Evolutionary conservation across 2,113 vertebrate genomes (phyloP).

Genomic region (Kryptolebias marmoratus): DNA sequence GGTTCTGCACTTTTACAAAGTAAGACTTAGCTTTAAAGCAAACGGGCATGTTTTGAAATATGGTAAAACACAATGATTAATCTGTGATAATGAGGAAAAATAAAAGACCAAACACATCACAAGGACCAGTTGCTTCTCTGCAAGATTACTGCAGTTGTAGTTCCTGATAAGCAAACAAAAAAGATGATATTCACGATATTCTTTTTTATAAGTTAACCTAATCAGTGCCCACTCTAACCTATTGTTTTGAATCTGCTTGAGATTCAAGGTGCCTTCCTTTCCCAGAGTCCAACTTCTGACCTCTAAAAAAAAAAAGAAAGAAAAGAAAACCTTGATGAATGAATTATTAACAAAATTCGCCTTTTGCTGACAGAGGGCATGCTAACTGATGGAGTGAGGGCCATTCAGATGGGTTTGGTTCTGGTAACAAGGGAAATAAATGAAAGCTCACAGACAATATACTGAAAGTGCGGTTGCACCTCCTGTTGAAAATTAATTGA

Average conservation of each 20-base stretch:
- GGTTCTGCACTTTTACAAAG: neutral
- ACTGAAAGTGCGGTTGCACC: neutral
- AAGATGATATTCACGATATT: neutral
- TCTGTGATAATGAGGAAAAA: no score
- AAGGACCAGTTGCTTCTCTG: neutral
- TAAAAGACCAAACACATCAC: no score
- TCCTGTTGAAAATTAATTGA: slow-evolving; percentile 1
- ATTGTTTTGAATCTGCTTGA: slow-evolving; percentile 17
- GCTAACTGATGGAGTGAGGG: slow-evolving; percentile 35
- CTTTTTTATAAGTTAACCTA: slow-evolving; percentile 11
- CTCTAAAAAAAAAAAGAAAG: slow-evolving; percentile 40
- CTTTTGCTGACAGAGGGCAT: slow-evolving; percentile 32
- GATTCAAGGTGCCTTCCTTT: slow-evolving; percentile 8
- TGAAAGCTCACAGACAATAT: neutral
- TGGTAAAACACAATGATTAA: no score
- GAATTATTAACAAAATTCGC: slow-evolving; percentile 39
- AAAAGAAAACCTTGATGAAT: slow-evolving; percentile 34
- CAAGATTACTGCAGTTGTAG: neutral
- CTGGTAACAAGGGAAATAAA: slow-evolving; percentile 31
- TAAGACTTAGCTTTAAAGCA: neutral
- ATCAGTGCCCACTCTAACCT: neutral
- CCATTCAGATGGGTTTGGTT: slow-evolving; percentile 8
- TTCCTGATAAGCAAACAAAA: neutral
- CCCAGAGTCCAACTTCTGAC: slow-evolving; percentile 22
- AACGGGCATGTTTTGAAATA: no score